Evolutionary conservation across 1,140 invertebrate species (phyloP).

Genomic region (Campoletis sonorensis): DNA sequence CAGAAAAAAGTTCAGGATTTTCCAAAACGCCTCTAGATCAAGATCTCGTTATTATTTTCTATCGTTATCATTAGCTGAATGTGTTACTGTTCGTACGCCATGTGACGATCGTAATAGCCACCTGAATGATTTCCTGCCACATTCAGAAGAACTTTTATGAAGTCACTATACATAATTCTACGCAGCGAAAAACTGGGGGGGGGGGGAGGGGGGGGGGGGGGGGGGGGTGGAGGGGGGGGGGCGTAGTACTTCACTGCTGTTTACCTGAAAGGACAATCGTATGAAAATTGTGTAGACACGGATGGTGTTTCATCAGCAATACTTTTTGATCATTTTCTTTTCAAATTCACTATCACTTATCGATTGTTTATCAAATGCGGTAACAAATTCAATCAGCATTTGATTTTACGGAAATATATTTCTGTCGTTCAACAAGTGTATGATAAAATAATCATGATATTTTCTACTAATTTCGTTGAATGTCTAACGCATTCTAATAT

Average conservation of each 20-base stretch:
- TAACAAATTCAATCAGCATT: not conserved
- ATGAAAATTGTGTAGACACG: too few relatives aligned
- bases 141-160: not conserved
- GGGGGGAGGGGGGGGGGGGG: constrained; percentile 52
- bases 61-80: not conserved
- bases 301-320: too few relatives aligned
- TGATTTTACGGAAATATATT: not conserved
- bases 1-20: not conserved
- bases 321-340: too few relatives aligned
- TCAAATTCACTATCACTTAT: too few relatives aligned
- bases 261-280: too few relatives aligned
- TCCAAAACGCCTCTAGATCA: not conserved
- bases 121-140: not conserved
- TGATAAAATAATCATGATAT: too few relatives aligned
- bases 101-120: not conserved
- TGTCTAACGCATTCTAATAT: not conserved
- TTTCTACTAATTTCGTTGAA: not conserved
- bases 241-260: not conserved
- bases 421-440: not conserved
- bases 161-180: not conserved
- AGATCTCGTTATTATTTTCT: too few relatives aligned
- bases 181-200: constrained; percentile 32
- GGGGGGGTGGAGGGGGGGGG: constrained; percentile 52
- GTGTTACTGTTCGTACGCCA: constrained; percentile 7
- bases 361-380: not conserved